Evolutionary conservation across 1,140 invertebrate species (phyloP).

Genomic region (Drosophila nigrodunni): DNA sequence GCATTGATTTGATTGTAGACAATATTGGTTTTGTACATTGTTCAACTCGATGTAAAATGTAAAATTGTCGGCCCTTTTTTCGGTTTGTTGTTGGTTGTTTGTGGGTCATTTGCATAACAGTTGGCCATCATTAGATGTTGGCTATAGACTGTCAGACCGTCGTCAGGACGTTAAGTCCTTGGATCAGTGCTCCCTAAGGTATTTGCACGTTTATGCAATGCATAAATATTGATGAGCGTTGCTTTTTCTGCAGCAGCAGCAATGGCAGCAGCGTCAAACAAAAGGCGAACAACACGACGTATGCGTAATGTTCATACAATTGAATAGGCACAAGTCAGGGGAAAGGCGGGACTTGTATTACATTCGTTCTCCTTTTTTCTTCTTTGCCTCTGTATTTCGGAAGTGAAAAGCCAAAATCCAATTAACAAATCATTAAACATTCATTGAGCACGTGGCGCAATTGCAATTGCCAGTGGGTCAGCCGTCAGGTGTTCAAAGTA

Average conservation of each 20-base stretch:
- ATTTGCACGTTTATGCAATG: conserved; percentile 76
- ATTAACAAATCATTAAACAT: conserved; percentile 84
- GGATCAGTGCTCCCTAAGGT: conserved; percentile 57
- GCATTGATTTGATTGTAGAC: conserved; percentile 5
- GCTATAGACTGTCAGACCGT: conserved; percentile 64
- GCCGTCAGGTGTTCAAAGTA: conserved; percentile 36
- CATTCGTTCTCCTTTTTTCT: conserved; percentile 7
- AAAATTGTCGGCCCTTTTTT: conserved; percentile 38
- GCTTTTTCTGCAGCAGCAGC: conserved; percentile 29
- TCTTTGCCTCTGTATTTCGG: conserved; percentile 12
- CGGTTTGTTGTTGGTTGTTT: no score
- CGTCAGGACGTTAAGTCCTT: conserved; percentile 68
- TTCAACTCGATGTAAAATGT: not conserved
- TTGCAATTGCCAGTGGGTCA: conserved; percentile 67
- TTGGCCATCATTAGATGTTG: conserved; percentile 66
- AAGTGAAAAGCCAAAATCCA: conserved; percentile 76
- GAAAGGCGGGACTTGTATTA: conserved; percentile 4
- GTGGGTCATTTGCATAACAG: conserved; percentile 72
- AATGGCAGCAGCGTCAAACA: conserved; percentile 2
- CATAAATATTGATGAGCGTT: conserved; percentile 78
- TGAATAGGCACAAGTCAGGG: conserved; percentile 54
- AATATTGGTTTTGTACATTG: not conserved
- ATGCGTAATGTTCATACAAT: conserved; percentile 55
- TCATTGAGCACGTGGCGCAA: conserved; percentile 81
- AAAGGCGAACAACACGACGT: conserved; percentile 39